Evolutionary conservation across 2,797 vertebrate species (phyloP), one percentile per base, ranked within the genome.

Genomic region (Anguilla marmorata): DNA sequence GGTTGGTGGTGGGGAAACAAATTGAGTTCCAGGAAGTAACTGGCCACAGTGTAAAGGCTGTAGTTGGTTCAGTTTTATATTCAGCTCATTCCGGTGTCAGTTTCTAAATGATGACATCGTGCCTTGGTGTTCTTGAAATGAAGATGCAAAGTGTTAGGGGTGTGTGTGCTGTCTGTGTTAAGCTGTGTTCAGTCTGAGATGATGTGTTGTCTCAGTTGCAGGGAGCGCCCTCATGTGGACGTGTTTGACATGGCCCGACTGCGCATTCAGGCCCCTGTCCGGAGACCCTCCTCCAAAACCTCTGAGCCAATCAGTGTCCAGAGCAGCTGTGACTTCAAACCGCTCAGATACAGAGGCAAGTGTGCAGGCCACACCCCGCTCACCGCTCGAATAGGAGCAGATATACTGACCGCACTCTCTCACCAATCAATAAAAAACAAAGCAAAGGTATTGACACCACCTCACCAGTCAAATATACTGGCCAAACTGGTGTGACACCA

Each of bases 231-330:
- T 80, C 92, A 86, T 0, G 95, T 96, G 92, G 97, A 98, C 84
- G 93, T 97, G 87, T 99, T 99, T 93, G 97, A 99, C 66, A 96
- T 97, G 97, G 97, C 97, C 87, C 95, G 97, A 88, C 96, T 96
- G 91, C 95, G 95, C n/a, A 93, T 97, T 79, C 97, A 97, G 91
- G 97, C 95, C 88, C 95, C 97, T 0, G 96, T 97, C 27, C 93
- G 96, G 89, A 95, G 96, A 89, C 96, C 94, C 0, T 95, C 91
- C 0, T 96, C 96, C 12, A 96, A 94, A 90, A 90, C 94, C 86
- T 84, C 74, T 11, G 97, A 97, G 86, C 92, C 96, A 1, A 74
- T 95, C 88, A 95, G 96, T 91, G 89, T 96, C 85, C 94, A 95
- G 89, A 96, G 95, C 79, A 96, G 97, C 92, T 94, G 94, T 76